These are phyloP conservation scores for Menidia beryllina DNA, from an alignment of 2,113 vertebrate species.

Conservation along the genomic window DNA sequence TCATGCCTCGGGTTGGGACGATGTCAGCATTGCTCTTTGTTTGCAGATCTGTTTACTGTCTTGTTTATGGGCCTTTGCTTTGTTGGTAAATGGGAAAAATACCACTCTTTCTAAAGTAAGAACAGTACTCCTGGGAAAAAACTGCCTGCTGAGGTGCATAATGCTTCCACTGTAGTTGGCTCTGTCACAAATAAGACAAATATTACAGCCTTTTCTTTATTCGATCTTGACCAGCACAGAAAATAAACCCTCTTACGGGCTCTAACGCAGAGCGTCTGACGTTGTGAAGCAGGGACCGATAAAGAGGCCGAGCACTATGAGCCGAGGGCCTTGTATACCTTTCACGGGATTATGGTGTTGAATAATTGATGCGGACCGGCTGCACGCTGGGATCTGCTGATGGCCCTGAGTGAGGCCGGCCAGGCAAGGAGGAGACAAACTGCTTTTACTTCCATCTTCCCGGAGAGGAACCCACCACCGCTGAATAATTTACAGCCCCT, in stretches of 20 bases:
- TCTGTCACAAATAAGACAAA: background rate
- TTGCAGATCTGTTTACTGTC: background rate
- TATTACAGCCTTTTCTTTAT: background rate
- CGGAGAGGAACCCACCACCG: slow-evolving; percentile 50
- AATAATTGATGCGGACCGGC: slow-evolving; percentile 59
- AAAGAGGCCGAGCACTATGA: too few relatives aligned
- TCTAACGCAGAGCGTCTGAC: slow-evolving; percentile 24
- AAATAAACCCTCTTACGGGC: slow-evolving; percentile 25
- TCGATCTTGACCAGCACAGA: background rate
- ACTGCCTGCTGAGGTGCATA: too few relatives aligned
- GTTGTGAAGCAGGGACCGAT: slow-evolving; percentile 14
- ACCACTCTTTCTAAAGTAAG: too few relatives aligned
- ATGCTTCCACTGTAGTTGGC: background rate
- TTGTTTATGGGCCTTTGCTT: background rate
- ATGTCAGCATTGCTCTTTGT: too few relatives aligned
- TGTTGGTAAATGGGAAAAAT: too few relatives aligned
- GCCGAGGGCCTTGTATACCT: slow-evolving; percentile 37
- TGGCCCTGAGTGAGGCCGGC: slow-evolving; percentile 48
- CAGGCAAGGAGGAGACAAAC: slow-evolving; percentile 40
- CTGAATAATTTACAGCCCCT: slow-evolving; percentile 72
- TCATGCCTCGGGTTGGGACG: too few relatives aligned
- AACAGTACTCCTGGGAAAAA: background rate
- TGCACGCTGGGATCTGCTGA: slow-evolving; percentile 60
- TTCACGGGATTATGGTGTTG: slow-evolving; percentile 47
- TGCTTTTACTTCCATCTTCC: slow-evolving; percentile 54